Evolutionary conservation across 1,140 invertebrate species (phyloP).

Genomic region (Aricia agestis): DNA sequence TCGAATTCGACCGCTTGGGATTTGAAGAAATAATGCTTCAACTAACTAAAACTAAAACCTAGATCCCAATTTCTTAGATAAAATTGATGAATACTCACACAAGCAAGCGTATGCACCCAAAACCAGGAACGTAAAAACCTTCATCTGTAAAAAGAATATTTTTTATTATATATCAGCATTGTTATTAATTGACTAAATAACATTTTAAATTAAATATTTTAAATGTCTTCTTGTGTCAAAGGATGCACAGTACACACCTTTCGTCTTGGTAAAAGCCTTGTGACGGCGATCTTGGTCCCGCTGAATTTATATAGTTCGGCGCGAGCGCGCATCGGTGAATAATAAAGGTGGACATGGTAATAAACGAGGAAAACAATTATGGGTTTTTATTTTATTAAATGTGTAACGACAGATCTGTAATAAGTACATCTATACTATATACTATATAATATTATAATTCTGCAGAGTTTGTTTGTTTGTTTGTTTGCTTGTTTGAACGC

Average conservation of each 20-base stretch:
- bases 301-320: not conserved
- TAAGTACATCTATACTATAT: no score
- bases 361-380: conserved; percentile 9
- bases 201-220: no score
- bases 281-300: not conserved
- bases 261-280: not conserved
- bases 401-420: not conserved
- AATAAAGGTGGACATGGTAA: conserved; percentile 5
- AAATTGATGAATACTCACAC: not conserved
- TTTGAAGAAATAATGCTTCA: no score
- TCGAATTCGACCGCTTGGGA: no score
- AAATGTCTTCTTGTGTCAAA: not conserved
- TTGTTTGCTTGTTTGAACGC: no score
- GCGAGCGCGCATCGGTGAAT: not conserved
- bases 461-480: no score
- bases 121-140: not conserved
- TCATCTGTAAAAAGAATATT: not conserved
- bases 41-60: no score
- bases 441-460: no score
- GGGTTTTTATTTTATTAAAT: conserved; percentile 7
- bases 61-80: no score
- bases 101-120: conserved; percentile 5
- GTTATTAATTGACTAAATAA: not conserved
- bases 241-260: not conserved
- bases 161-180: not conserved